Evolutionary conservation across 1,140 invertebrate genomes (phyloP), one percentile per base, ranked within the genome.

Genomic region (Aphelinus certus): DNA sequence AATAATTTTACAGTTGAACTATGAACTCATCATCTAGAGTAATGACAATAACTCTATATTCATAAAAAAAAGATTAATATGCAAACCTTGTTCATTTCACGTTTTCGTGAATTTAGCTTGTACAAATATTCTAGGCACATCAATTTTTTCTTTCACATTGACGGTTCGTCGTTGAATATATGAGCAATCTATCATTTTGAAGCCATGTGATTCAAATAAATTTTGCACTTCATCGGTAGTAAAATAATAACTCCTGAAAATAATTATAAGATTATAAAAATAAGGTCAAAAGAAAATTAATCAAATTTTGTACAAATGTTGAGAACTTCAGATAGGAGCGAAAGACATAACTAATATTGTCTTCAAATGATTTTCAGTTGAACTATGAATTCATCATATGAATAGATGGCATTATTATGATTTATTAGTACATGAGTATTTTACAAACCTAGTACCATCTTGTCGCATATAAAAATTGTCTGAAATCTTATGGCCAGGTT

Each of bases 401-500:
- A 51, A 49, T 51, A 3, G 42, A 47, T 63, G 3, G 45, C 69
- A 73, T 3, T 56, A 60, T 48, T 61, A 61, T 48, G 7, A 64
- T 48, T 48, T 64, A 48, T 64, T n/a, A 45, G 5, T 45, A 26
- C 42, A 43, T 70, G 10, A 6, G 53, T 68, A 62, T 63, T 48
- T 1, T 68, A 71, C 61, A 73, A 73, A 95, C 94, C 94, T 92
- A 1, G 98, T 99, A 2, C 98, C 98, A 92, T 99, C 98, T 84
- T 98, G 97, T 45, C 98, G 88, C 85, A 96, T 94, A 84, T 99
- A 99, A 79, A 98, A 95, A 86, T 99, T 98, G 45, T 99, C 96
- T 5, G 91, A 84, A 74, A 99, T 95, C 87, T 99, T 98, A 83
- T 95, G 93, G 0, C 97, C 97, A 3, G 95, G 91, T 78, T 96